Conservation (phyloP, 2,888 invertebrate genomes). For the Eristalinus sepulchralis region DNA sequence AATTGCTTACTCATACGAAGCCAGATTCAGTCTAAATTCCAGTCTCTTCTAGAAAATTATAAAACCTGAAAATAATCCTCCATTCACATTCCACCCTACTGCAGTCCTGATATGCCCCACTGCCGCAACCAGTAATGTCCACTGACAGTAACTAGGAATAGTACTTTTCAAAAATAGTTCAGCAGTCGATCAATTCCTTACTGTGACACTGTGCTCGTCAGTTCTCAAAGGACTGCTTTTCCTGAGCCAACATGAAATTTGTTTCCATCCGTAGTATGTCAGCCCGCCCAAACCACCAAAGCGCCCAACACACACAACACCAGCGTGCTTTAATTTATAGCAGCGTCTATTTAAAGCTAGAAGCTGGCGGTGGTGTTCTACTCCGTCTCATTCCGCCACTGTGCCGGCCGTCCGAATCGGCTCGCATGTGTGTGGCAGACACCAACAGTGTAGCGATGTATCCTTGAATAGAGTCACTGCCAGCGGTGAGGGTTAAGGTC, state of each 20-base stretch:
- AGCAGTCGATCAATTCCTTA: slow-evolving; percentile 15
- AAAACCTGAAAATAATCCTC: neutral
- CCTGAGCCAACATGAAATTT: slow-evolving; percentile 21
- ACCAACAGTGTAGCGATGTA: slow-evolving; percentile 1
- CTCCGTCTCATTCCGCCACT: neutral
- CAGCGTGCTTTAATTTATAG: slow-evolving; percentile 37
- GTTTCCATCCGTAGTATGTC: too few relatives aligned
- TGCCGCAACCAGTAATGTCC: neutral
- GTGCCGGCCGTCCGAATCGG: neutral
- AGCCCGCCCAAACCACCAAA: neutral
- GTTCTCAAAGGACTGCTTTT: slow-evolving; percentile 34
- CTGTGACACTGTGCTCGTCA: neutral
- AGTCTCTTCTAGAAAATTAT: neutral
- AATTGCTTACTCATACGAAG: neutral
- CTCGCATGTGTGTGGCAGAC: slow-evolving; percentile 1
- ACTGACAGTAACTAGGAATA: neutral
- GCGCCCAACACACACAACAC: neutral
- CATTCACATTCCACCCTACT: neutral
- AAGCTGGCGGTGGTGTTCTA: neutral
- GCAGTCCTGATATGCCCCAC: neutral
- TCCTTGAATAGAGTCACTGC: slow-evolving; percentile 59
- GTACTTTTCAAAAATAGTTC: slow-evolving; percentile 17
- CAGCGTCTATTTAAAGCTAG: slow-evolving; percentile 33
- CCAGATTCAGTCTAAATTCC: neutral
- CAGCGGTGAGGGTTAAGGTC: slow-evolving; percentile 66